A percentile compares a stretch with the other conserved stretches of the same genome.
Conservation (phyloP, 2,797 vertebrate species). For the Mus minutoides region DNA sequence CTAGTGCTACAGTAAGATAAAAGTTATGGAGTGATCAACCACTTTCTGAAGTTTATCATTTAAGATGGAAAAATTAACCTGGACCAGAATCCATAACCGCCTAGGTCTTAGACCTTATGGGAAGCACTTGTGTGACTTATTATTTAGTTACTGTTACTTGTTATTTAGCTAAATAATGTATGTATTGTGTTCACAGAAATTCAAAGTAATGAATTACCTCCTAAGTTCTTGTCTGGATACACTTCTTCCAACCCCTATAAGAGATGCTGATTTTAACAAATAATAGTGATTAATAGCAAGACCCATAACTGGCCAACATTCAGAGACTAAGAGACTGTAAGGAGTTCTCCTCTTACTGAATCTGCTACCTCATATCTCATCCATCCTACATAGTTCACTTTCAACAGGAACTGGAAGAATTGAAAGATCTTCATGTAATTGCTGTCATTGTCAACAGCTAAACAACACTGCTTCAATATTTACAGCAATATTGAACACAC, state of each 20-base stretch:
- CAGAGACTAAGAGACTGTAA: neutral
- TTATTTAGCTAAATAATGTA: neutral
- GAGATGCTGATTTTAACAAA: no score
- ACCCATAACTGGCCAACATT: neutral
- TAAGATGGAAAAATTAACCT: neutral
- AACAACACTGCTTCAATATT: no score
- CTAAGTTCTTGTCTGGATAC: neutral
- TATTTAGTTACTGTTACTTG: neutral
- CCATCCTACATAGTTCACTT: no score
- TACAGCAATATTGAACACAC: neutral
- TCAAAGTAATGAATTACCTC: neutral
- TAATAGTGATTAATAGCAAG: neutral
- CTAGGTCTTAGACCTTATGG: neutral
- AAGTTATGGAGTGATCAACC: neutral
- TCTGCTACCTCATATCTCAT: neutral
- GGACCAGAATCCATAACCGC: no score
- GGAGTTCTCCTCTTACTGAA: neutral
- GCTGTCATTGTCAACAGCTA: neutral
- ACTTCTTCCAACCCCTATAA: neutral
- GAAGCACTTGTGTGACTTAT: no score
- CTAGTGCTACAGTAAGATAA: no score
- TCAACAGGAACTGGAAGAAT: neutral
- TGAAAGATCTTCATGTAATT: neutral
- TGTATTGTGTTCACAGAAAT: no score
- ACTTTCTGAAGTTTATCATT: neutral